Percentiles rank a stretch among this genome's conserved stretches.
These are phyloP conservation scores for Tenebrio molitor DNA, from an alignment of 1,140 invertebrate genomes.

Conservation along the genomic window DNA sequence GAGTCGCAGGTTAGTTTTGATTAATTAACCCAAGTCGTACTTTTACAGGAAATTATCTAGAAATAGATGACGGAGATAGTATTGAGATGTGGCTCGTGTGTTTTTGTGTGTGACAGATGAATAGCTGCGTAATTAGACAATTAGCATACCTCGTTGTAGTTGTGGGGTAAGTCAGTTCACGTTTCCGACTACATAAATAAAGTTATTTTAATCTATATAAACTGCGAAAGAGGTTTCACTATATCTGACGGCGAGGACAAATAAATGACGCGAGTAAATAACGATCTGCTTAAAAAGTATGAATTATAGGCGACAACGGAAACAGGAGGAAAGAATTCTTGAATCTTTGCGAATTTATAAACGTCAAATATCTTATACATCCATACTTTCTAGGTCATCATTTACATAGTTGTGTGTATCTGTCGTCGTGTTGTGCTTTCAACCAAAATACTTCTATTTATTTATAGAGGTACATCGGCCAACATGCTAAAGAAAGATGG, in stretches of 20 bases:
- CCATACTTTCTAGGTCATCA: conserved; percentile 12
- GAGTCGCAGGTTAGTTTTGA: conserved; percentile 6
- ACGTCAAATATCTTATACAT: conserved; percentile 24
- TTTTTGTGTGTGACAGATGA: not conserved
- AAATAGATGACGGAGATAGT: not conserved
- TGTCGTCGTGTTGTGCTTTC: conserved; percentile 28
- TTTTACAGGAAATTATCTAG: not conserved
- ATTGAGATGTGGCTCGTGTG: not conserved
- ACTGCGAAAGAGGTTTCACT: too few species aligned
- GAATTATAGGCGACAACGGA: conserved; percentile 30
- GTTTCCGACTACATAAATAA: conserved; percentile 12
- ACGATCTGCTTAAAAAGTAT: conserved; percentile 30
- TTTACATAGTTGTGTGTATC: conserved; percentile 19
- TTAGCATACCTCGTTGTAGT: conserved; percentile 1
- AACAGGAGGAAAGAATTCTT: conserved; percentile 12
- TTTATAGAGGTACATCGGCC: conserved; percentile 24
- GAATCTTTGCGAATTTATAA: conserved; percentile 24
- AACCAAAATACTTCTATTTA: conserved; percentile 38
- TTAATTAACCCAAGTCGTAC: conserved; percentile 9
- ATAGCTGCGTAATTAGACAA: conserved; percentile 30
- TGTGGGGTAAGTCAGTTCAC: not conserved
- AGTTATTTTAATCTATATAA: conserved; percentile 13
- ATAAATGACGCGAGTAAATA: conserved; percentile 24
- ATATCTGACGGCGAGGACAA: not conserved
- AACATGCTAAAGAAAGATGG: conserved; percentile 6